phyloP scores from a whole-genome alignment of 2,113 vertebrate genomes.

The Nesospiza acunhae region DNA sequence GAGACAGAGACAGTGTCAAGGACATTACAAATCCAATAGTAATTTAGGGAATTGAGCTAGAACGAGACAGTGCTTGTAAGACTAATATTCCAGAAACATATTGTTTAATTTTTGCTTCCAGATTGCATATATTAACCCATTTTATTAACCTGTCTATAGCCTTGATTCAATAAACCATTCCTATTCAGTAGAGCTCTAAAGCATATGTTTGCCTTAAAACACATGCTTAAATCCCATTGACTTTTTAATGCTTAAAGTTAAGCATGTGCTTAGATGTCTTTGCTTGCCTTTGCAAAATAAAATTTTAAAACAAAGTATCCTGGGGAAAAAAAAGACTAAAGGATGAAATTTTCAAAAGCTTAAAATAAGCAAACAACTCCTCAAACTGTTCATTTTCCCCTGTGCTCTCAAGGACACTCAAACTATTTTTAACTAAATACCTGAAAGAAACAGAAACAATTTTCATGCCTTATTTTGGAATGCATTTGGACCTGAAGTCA shows the following conservation, averaged over 20 bases:
- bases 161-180: slow-evolving; percentile 62
- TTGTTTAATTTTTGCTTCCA: slow-evolving; percentile 58
- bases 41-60: slow-evolving; percentile 35
- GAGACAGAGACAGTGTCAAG: slow-evolving; percentile 3
- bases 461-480: slow-evolving; percentile 7
- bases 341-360: background rate
- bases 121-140: slow-evolving; percentile 41
- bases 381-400: background rate
- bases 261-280: slow-evolving; percentile 46
- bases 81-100: background rate
- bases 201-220: slow-evolving; percentile 68
- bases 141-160: slow-evolving; percentile 62
- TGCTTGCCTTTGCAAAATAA: slow-evolving; percentile 1
- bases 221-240: slow-evolving; percentile 64
- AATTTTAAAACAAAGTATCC: background rate
- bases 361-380: background rate
- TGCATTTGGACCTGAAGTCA: background rate
- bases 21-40: slow-evolving; percentile 38
- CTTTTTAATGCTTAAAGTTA: slow-evolving; percentile 68
- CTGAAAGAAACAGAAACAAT: slow-evolving; percentile 28
- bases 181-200: slow-evolving; percentile 57
- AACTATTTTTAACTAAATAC: slow-evolving; percentile 28
- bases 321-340: background rate
- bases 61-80: background rate
- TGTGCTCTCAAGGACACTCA: background rate